Conservation (phyloP, 2,797 vertebrate genomes). For the Esox masquinongy region DNA sequence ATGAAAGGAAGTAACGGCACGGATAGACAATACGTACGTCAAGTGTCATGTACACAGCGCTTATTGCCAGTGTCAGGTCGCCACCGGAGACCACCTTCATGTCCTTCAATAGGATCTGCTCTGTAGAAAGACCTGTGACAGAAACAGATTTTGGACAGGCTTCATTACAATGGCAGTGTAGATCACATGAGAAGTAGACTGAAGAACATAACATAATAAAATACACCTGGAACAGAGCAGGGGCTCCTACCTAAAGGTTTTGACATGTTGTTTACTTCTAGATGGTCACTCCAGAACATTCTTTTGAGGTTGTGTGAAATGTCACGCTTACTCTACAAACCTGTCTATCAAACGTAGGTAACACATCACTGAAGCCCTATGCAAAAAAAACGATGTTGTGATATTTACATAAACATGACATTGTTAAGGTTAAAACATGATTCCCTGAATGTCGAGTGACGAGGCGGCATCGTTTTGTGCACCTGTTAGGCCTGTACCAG, state of each 20-base stretch:
- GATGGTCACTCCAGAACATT: not conserved
- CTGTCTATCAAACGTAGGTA: not conserved
- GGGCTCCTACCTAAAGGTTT: not conserved
- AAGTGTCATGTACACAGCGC: slow-evolving; percentile 75
- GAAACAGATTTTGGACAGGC: not conserved
- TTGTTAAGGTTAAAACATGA: not conserved
- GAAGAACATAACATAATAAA: not conserved
- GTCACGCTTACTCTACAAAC: not conserved
- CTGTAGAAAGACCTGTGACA: slow-evolving; percentile 75
- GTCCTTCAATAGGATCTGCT: slow-evolving; percentile 85
- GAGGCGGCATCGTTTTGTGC: not conserved
- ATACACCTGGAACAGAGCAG: not conserved
- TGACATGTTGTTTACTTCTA: not conserved
- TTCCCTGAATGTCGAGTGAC: not conserved
- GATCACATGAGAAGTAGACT: not conserved
- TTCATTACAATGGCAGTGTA: not conserved
- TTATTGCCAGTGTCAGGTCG: slow-evolving; percentile 65
- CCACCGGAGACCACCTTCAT: slow-evolving; percentile 71
- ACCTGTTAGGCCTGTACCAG: not conserved
- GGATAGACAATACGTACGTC: slow-evolving; percentile 64
- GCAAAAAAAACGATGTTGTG: not conserved
- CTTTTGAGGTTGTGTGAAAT: not conserved
- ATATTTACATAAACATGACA: not conserved
- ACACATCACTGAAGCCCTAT: not conserved
- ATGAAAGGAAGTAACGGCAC: not conserved